Evolutionary conservation across 2,113 vertebrate genomes (phyloP), one percentile per base, ranked within the genome.

Genomic region (Mohoua ochrocephala): DNA sequence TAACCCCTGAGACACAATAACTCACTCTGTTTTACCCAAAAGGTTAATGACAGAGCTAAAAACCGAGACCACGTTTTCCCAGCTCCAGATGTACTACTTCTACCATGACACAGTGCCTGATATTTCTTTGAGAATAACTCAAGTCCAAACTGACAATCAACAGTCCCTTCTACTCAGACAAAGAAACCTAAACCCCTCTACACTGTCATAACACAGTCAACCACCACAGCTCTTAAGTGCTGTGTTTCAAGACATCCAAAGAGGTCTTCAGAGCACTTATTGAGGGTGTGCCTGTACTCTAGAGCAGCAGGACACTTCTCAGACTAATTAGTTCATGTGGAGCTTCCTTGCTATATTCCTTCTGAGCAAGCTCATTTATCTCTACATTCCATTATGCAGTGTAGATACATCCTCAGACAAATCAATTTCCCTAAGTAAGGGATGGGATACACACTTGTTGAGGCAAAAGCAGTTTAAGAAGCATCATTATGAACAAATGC

Each of bases 321-420:
- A 83, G 61, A 83, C 44, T 93, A 89, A 94, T 89, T 60, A 93
- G 49, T 10, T 93, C 78, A 68, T 1, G 8, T 23, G 41, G 61
- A 87, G 78, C 39, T 91, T 53, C 45, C 45, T 76, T 60, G 44
- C 78, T 64, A 13, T 37, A 57, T 10, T 79, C 79, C 69, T 83
- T 82, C 70, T 83, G n/a, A 93, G 70, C 61, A 87, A 94, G 74
- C 28, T 76, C 87, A 76, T 91, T 91, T 83, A 64, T 93, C 92
- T 89, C 64, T 57, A 23, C n/a, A 33, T 27, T 65, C 56, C 54
- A 83, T 69, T 85, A 83, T 12, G 42, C 50, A 89, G 54, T 14
- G 13, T 8, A 67, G 84, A 57, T 59, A 76, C 17, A 87, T 13
- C 52, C 70, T 89, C 44, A 65, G 37, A 94, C 53, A 91, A 91